These are phyloP conservation scores for Sinocyclocheilus maitianheensis DNA, from an alignment of 2,113 vertebrate genomes.

Conservation along the genomic window DNA sequence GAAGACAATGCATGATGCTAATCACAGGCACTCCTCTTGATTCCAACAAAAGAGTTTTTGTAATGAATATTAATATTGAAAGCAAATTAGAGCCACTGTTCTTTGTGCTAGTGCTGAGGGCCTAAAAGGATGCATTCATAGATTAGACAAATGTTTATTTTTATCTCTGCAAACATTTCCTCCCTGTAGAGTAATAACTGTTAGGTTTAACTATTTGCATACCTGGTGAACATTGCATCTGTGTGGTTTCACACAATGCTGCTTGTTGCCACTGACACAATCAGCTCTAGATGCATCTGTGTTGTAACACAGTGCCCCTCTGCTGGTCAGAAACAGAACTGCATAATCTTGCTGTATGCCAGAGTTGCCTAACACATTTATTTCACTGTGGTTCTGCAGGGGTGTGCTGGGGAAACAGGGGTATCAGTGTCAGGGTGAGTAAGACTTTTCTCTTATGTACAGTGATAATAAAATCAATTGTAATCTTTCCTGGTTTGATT, in stretches of 20 bases:
- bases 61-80: not conserved
- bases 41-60: not conserved
- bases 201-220: conserved; percentile 49
- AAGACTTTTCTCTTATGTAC: not conserved
- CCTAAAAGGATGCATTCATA: not conserved
- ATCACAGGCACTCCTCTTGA: not conserved
- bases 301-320: conserved; percentile 36
- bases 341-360: not conserved
- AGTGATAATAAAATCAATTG: not conserved
- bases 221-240: conserved; percentile 31
- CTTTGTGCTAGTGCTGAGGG: not conserved
- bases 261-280: not conserved
- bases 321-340: conserved; percentile 33
- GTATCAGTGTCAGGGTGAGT: conserved; percentile 99
- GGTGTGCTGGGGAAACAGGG: conserved; percentile 99
- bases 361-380: conserved; percentile 35
- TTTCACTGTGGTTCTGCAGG: conserved; percentile 78
- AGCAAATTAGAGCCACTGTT: not conserved
- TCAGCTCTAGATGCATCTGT: conserved; percentile 50
- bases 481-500: not conserved
- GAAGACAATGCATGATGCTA: not conserved
- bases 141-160: conserved; percentile 35
- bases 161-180: not conserved
- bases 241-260: conserved; percentile 38
- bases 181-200: conserved; percentile 13